Percentiles rank a stretch among this genome's conserved stretches.
phyloP scores from a whole-genome alignment of 1,140 invertebrate genomes.

The Scaptomyza hsui region DNA sequence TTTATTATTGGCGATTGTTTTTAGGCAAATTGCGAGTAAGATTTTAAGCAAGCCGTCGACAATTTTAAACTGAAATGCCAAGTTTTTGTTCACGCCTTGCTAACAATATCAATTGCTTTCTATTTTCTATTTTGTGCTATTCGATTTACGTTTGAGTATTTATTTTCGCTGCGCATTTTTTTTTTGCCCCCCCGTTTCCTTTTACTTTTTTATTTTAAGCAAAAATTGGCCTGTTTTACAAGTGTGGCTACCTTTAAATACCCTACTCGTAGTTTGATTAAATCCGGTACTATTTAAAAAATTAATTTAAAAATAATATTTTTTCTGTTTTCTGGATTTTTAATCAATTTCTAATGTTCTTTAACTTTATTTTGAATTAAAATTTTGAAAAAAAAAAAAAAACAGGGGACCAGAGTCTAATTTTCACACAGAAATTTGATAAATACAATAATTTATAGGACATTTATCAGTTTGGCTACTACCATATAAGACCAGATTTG shows the following conservation, averaged over 20 bases:
- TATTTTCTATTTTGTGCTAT: constrained; percentile 81
- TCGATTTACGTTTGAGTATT: constrained; percentile 76
- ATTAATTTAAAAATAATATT: too few relatives aligned
- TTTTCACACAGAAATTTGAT: too few relatives aligned
- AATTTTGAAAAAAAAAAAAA: too few relatives aligned
- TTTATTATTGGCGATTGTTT: not conserved
- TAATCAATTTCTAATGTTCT: too few relatives aligned
- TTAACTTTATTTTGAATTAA: too few relatives aligned
- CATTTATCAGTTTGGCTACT: not conserved
- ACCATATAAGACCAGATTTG: too few relatives aligned
- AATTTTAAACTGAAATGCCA: constrained; percentile 75
- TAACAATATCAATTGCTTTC: constrained; percentile 78
- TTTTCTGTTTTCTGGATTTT: too few relatives aligned
- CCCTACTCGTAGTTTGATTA: not conserved
- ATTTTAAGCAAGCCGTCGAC: constrained; percentile 73
- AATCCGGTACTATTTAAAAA: not conserved
- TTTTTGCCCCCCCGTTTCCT: constrained; percentile 34
- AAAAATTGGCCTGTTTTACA: constrained; percentile 20
- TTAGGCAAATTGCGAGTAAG: constrained; percentile 14
- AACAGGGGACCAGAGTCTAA: too few relatives aligned
- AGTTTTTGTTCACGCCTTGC: constrained; percentile 58
- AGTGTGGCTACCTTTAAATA: not conserved
- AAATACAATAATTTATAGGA: not conserved
- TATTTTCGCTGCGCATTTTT: constrained; percentile 64
- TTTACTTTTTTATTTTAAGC: constrained; percentile 60